Evolutionary conservation across 2,113 vertebrate genomes (phyloP).

Genomic region (Myocastor coypus): DNA sequence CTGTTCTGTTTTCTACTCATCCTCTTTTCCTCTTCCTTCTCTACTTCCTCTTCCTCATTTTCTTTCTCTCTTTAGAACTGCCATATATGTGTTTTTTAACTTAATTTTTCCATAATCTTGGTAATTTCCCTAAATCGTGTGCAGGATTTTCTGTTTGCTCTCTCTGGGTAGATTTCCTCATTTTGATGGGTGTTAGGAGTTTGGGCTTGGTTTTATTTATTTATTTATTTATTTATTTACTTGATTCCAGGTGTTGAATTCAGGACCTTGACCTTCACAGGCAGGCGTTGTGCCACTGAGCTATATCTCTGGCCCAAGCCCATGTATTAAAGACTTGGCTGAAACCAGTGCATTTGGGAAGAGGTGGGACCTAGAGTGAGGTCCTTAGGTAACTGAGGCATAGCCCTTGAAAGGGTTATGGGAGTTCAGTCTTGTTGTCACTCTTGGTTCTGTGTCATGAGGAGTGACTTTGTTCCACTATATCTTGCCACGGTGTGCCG

Average conservation of each 20-base stretch:
- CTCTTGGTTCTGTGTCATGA: neutral
- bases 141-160: neutral
- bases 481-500: neutral
- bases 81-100: too few species aligned
- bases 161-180: neutral
- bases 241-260: too few species aligned
- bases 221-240: too few species aligned
- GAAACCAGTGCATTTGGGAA: neutral
- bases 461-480: neutral
- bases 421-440: neutral
- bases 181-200: neutral
- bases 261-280: too few species aligned
- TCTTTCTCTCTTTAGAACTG: too few species aligned
- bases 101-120: too few species aligned
- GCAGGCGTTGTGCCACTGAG: too few species aligned
- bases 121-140: too few species aligned
- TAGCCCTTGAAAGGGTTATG: neutral
- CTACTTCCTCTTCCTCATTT: too few species aligned
- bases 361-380: neutral
- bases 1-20: too few species aligned
- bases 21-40: too few species aligned
- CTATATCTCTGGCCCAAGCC: too few species aligned
- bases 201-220: neutral
- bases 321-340: neutral
- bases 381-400: neutral